Conservation (phyloP, 2,797 vertebrate genomes). For the Prunella strophiata region DNA sequence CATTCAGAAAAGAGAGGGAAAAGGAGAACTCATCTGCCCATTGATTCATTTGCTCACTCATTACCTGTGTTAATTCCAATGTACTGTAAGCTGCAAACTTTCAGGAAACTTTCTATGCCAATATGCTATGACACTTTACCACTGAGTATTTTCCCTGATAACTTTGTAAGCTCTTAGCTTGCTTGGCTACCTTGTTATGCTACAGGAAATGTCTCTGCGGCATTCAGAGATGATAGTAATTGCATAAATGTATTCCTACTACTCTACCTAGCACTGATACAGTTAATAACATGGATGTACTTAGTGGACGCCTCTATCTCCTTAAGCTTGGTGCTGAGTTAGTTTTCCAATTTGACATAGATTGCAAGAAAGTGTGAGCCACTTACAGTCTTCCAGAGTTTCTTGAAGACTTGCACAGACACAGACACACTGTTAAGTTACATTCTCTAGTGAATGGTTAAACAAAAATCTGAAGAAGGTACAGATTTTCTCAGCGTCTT, state of each 20-base stretch:
- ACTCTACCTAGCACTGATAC: not conserved
- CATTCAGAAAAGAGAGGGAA: conserved; percentile 54
- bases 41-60: not conserved
- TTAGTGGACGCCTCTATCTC: not conserved
- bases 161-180: not conserved
- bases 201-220: not conserved
- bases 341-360: not conserved
- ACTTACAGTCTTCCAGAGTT: not conserved
- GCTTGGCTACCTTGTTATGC: not conserved
- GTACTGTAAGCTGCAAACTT: not conserved
- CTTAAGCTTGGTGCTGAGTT: not conserved
- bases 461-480: not conserved
- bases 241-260: not conserved
- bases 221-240: not conserved
- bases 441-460: not conserved
- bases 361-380: not conserved
- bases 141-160: not conserved
- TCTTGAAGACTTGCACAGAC: not conserved
- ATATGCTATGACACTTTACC: not conserved
- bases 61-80: not conserved
- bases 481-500: not conserved
- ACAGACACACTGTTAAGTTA: not conserved
- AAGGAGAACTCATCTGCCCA: not conserved
- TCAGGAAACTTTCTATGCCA: not conserved
- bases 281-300: not conserved